Conservation (phyloP, 2,888 invertebrate species). For the Sphaeridia pumilis region DNA sequence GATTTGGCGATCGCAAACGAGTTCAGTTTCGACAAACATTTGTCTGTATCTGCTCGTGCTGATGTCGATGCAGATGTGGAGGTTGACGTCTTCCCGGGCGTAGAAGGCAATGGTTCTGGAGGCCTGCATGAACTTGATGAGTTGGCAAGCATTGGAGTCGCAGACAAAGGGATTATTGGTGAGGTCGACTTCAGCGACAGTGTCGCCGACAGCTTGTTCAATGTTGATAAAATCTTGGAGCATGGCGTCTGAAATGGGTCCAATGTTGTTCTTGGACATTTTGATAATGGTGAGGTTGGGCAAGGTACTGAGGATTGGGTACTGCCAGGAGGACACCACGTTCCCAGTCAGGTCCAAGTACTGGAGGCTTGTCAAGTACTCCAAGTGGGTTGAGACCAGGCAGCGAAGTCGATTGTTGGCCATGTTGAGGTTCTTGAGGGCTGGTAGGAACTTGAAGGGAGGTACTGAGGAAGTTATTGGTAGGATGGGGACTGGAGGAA, state of each 20-base stretch:
- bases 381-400: conserved; percentile 39
- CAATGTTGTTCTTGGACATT: conserved; percentile 48
- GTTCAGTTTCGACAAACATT: background rate
- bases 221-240: conserved; percentile 45
- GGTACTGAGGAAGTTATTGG: background rate
- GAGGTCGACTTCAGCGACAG: conserved; percentile 42
- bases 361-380: conserved; percentile 41
- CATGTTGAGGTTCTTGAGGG: conserved; percentile 44
- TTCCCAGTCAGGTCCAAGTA: conserved; percentile 47
- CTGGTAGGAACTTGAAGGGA: conserved; percentile 23
- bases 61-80: conserved; percentile 22
- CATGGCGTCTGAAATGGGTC: conserved; percentile 48
- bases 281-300: conserved; percentile 41
- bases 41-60: background rate
- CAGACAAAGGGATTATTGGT: conserved; percentile 51
- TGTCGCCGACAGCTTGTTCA: conserved; percentile 21
- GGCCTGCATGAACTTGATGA: conserved; percentile 5
- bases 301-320: conserved; percentile 41
- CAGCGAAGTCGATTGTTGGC: conserved; percentile 45
- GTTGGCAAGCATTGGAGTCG: conserved; percentile 46
- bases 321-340: conserved; percentile 48
- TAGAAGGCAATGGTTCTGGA: background rate
- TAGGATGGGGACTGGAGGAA: background rate
- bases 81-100: conserved; percentile 9
- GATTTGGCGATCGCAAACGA: background rate